Conservation (phyloP, 2,797 vertebrate genomes). For the Ptychobarbus kaznakovi region DNA sequence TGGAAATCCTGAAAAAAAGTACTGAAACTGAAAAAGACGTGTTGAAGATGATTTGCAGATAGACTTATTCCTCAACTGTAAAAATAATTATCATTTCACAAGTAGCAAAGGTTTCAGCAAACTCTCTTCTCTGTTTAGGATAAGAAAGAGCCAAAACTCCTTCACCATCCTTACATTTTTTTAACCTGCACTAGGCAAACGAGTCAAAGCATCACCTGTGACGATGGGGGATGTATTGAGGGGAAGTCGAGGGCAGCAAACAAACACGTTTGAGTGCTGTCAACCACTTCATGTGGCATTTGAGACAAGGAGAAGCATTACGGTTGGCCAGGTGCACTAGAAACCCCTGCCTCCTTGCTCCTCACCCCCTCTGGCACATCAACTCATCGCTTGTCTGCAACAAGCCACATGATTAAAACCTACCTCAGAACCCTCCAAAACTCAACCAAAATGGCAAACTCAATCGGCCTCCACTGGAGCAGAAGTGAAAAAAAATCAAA, state of each 20-base stretch:
- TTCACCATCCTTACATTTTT: not conserved
- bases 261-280: constrained; percentile 67
- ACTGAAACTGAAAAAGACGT: not conserved
- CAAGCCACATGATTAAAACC: constrained; percentile 75
- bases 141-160: not conserved
- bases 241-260: constrained; percentile 49
- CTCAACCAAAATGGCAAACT: constrained; percentile 71
- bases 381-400: constrained; percentile 67
- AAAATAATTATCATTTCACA: not conserved
- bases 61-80: not conserved
- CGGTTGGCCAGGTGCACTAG: constrained; percentile 66
- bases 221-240: constrained; percentile 33
- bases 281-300: constrained; percentile 66
- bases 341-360: constrained; percentile 59
- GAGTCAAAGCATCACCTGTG: constrained; percentile 26
- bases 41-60: not conserved
- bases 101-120: not conserved
- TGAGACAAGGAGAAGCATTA: constrained; percentile 65
- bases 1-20: not conserved
- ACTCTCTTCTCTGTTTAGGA: not conserved
- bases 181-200: not conserved
- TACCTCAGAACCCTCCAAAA: constrained; percentile 69
- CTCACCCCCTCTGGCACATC: constrained; percentile 71
- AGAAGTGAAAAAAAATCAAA: constrained; percentile 74
- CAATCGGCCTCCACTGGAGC: constrained; percentile 72